These are phyloP conservation scores for Lophotriccus pileatus DNA, from an alignment of 2,797 vertebrate genomes.

Conservation along the genomic window DNA sequence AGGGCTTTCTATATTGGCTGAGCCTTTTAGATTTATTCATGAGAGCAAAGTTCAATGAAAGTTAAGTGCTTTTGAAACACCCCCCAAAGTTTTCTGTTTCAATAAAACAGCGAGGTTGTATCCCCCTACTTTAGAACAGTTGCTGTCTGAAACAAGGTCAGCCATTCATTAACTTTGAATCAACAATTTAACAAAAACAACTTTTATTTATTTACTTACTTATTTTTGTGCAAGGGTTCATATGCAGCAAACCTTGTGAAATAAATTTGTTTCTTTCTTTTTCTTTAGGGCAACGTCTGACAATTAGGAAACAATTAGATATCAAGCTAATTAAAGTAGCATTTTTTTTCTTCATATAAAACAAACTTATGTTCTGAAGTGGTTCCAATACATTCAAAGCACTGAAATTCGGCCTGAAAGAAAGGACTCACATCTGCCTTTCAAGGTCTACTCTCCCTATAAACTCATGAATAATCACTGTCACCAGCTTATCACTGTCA, in stretches of 20 bases:
- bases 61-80: background rate
- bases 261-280: background rate
- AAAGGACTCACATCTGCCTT: slow-evolving; percentile 52
- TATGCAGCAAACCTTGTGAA: background rate
- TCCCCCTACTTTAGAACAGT: background rate
- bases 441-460: slow-evolving; percentile 50
- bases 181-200: background rate
- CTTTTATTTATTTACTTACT: background rate
- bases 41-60: background rate
- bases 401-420: slow-evolving; percentile 34
- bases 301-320: background rate
- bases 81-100: background rate
- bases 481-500: slow-evolving; percentile 60
- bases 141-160: background rate
- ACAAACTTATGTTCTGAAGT: slow-evolving; percentile 25
- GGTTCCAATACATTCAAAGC: background rate
- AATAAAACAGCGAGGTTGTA: background rate
- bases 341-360: background rate
- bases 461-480: slow-evolving; percentile 61
- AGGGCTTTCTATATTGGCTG: background rate
- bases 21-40: background rate
- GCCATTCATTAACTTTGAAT: background rate
- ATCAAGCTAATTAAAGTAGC: slow-evolving; percentile 1
- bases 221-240: background rate
- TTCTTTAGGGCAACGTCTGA: background rate